Conservation (phyloP, 2,113 vertebrate genomes). For the Phalacrocorax brasilianus region DNA sequence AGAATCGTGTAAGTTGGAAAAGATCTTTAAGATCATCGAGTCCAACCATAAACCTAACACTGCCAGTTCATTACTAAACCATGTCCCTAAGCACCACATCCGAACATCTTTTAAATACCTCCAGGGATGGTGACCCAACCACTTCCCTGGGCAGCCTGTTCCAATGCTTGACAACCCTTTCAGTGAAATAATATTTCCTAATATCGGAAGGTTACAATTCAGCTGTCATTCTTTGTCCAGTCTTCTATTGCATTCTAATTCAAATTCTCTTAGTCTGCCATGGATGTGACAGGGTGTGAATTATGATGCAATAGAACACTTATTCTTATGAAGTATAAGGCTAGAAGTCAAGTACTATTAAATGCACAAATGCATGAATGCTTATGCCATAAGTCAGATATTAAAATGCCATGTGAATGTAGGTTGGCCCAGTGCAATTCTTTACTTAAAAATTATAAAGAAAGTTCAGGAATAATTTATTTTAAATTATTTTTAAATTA, state of each 20-base stretch:
- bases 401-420: background rate
- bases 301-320: background rate
- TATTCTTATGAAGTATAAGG: background rate
- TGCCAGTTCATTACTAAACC: too few relatives aligned
- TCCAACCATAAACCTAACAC: too few relatives aligned
- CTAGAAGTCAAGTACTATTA: background rate
- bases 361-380: background rate
- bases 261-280: background rate
- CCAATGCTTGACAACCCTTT: too few relatives aligned
- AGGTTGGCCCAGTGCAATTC: background rate
- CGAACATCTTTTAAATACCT: too few relatives aligned
- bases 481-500: background rate
- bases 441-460: background rate
- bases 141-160: too few relatives aligned
- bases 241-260: background rate
- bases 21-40: too few relatives aligned
- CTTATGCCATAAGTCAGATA: background rate
- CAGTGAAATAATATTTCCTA: too few relatives aligned
- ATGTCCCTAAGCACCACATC: too few relatives aligned
- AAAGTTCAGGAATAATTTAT: background rate
- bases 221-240: background rate
- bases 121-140: too few relatives aligned
- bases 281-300: background rate
- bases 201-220: background rate
- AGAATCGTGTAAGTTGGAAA: too few relatives aligned